Base-by-base conservation (phyloP, 2,888 invertebrate genomes). In the Mesopsocus fuscifrons region DNA sequence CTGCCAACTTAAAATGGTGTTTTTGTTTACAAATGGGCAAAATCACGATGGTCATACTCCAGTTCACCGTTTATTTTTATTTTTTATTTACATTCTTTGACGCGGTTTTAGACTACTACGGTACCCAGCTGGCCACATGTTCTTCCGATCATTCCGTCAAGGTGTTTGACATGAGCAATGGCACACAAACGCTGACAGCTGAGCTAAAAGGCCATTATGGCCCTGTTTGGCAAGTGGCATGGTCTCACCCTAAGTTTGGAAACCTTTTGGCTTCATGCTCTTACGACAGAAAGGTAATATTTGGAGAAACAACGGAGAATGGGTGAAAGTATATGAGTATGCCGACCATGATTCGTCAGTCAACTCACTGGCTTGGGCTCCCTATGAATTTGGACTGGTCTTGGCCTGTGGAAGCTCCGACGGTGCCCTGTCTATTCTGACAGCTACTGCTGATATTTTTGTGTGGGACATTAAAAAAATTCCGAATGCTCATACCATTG, bases 231-330 rank as follows among this genome's bases (percentile, higher is more conserved):
- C 95, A 97, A 66, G 75, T 98, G 6, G 81, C 89, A 26, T 99
- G 98, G 98, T 89, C 97, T 2, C 97, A 98, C 67, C 98, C 98
- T 0, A 89, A 87, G 62, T 97, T 77, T 59, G 95, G 95, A 1
- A 89, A 84, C 57, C 67, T 97, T 34, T 64, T 99, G 47, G 98
- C 98, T 1, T 97, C 97, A 0, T 98, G 97, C 61, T 92, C 97
- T 1, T 98, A 98, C 57, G 98, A 99, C 62, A 68, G 92, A 48
- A 94, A 89, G 69, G 97, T 98, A n/a, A 91, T 98, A 41, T 99
- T 50, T 99, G 98, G 98, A 89, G 91, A 58, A 97, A 98, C 61
- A 66, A 65, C 51, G 80, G 84, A 6, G 83, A 83, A 56, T 95
- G 92, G 91, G 76, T 72, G 5, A 92, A 92, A 61, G 66, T 88